Conservation (phyloP, 2,113 vertebrate species). For the Hippolais icterina region DNA sequence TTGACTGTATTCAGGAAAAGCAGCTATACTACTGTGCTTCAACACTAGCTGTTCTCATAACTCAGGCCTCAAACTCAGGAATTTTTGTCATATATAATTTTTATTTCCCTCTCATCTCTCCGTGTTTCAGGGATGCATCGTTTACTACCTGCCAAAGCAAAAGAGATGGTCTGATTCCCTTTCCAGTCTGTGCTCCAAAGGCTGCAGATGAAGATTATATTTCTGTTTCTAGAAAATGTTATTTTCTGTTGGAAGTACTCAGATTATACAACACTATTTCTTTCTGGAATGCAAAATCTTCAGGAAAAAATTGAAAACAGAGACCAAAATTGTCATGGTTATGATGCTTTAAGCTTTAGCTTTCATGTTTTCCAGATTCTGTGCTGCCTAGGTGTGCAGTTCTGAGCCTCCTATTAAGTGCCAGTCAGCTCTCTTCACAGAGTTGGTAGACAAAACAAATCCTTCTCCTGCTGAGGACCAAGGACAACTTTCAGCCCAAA, state of each 20-base stretch:
- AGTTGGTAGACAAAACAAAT: no score
- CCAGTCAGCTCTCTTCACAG: no score
- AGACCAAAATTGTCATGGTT: neutral
- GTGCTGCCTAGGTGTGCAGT: no score
- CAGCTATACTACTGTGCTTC: neutral
- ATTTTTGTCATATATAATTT: neutral
- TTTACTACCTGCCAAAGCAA: neutral
- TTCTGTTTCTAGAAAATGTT: neutral
- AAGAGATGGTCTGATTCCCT: neutral
- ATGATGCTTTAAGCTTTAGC: no score
- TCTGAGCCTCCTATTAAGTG: no score
- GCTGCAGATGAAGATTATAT: neutral
- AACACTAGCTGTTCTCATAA: neutral
- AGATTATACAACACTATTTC: neutral
- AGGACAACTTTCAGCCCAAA: no score
- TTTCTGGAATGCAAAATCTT: neutral
- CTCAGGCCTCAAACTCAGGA: neutral
- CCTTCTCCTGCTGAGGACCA: no score
- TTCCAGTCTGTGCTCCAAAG: neutral
- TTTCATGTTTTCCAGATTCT: no score
- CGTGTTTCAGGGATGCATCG: neutral
- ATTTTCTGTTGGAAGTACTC: neutral
- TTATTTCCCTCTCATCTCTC: neutral
- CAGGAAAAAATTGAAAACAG: neutral
- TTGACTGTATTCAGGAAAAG: neutral